Evolutionary conservation across 2,113 vertebrate genomes (phyloP).

Genomic region (Picathartes gymnocephalus): DNA sequence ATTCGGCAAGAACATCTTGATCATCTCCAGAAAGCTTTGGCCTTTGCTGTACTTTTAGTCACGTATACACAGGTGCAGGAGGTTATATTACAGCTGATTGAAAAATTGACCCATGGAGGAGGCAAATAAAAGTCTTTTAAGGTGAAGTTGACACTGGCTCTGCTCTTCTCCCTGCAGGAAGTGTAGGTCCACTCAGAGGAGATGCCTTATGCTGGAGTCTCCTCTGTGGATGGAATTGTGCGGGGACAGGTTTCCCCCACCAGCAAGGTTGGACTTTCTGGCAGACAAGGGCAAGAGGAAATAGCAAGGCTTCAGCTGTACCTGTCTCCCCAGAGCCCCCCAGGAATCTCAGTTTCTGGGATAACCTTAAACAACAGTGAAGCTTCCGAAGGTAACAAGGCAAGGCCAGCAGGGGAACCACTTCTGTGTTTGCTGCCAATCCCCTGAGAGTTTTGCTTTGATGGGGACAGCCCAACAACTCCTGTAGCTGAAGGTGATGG

Average conservation of each 20-base stretch:
- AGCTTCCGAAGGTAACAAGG: not conserved
- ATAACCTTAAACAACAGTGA: fast-evolving
- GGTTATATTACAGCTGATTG: not conserved
- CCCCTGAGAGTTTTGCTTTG: not conserved
- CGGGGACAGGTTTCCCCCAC: not conserved
- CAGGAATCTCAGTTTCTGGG: not conserved
- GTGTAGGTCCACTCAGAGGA: not conserved
- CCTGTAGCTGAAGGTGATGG: not conserved
- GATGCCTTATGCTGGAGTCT: not conserved
- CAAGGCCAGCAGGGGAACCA: not conserved
- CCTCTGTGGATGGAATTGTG: not conserved
- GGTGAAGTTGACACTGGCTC: not conserved
- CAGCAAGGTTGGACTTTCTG: not conserved
- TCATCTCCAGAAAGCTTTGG: not conserved
- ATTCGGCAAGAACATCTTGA: not conserved
- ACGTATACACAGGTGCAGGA: not conserved
- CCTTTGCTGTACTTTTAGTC: not conserved
- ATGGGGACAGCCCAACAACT: too few relatives aligned
- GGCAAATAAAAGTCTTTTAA: not conserved
- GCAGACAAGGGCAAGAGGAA: not conserved
- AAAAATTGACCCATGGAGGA: not conserved
- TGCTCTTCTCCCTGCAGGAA: not conserved
- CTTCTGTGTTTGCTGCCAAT: not conserved
- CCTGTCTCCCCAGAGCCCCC: not conserved
- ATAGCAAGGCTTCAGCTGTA: not conserved